Conservation (phyloP, 2,113 vertebrate species). For the Conger conger region DNA sequence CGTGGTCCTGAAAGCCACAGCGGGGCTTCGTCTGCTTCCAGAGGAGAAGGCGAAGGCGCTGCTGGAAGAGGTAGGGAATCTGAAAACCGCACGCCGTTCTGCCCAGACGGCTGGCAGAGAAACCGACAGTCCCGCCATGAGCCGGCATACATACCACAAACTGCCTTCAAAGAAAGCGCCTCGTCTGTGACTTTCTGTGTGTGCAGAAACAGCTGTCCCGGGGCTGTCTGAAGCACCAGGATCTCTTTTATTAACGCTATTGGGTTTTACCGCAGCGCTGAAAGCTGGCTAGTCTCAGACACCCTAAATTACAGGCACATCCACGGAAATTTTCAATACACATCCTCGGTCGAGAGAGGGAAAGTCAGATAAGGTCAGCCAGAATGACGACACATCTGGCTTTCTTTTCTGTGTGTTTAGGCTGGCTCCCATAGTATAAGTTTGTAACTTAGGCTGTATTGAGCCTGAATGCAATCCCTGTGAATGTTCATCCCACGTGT, state of each 20-base stretch:
- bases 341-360: not conserved
- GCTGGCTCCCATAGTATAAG: not conserved
- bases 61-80: constrained; percentile 79
- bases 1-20: constrained; percentile 92
- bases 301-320: constrained; percentile 53
- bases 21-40: constrained; percentile 87
- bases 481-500: not conserved
- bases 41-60: constrained; percentile 83
- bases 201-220: constrained; percentile 69
- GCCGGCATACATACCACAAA: constrained; percentile 64
- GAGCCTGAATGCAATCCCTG: not conserved
- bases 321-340: constrained; percentile 24
- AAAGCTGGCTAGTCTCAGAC: constrained; percentile 54
- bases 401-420: not conserved
- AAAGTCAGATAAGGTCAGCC: not conserved
- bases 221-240: constrained; percentile 65
- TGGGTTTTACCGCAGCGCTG: constrained; percentile 60
- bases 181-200: constrained; percentile 55
- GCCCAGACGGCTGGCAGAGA: constrained; percentile 63
- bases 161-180: constrained; percentile 56
- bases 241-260: constrained; percentile 66
- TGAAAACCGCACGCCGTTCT: constrained; percentile 27
- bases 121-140: constrained; percentile 48
- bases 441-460: not conserved
- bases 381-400: not conserved